Evolutionary conservation across 2,113 vertebrate genomes (phyloP).

Genomic region (Mugil cephalus): DNA sequence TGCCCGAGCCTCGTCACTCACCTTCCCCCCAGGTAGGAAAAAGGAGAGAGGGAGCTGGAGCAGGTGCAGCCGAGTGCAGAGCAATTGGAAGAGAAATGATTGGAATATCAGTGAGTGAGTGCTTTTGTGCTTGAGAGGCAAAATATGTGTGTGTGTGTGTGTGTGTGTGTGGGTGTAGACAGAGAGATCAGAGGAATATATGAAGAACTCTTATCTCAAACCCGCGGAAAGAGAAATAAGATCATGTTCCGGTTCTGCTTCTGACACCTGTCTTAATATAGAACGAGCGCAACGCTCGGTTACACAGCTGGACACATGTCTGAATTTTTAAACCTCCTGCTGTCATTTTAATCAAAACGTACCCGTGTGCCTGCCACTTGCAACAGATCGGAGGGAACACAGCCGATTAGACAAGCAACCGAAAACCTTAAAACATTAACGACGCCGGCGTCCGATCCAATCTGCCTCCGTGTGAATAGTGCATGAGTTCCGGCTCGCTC

Average conservation of each 20-base stretch:
- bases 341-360: conserved; percentile 40
- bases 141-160: conserved; percentile 21
- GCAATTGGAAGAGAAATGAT: conserved; percentile 79
- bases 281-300: neutral
- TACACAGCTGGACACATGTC: conserved; percentile 42
- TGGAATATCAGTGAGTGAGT: conserved; percentile 74
- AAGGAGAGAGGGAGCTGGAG: conserved; percentile 63
- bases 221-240: conserved; percentile 20
- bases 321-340: conserved; percentile 20
- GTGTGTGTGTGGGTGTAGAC: neutral
- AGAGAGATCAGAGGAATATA: conserved; percentile 30
- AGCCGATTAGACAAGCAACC: neutral
- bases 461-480: neutral
- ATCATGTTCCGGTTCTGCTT: conserved; percentile 20
- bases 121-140: conserved; percentile 55
- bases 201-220: conserved; percentile 48
- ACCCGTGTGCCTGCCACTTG: neutral
- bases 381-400: conserved; percentile 5
- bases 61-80: conserved; percentile 79
- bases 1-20: conserved; percentile 59
- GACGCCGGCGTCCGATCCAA: neutral
- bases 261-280: conserved; percentile 26
- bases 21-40: conserved; percentile 79
- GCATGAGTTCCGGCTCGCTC: conserved; percentile 1
- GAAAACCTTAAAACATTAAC: neutral